A percentile compares a stretch with the other conserved stretches of the same genome.
phyloP scores from a whole-genome alignment of 2,797 vertebrate genomes.

The Onychomys arenicola region DNA sequence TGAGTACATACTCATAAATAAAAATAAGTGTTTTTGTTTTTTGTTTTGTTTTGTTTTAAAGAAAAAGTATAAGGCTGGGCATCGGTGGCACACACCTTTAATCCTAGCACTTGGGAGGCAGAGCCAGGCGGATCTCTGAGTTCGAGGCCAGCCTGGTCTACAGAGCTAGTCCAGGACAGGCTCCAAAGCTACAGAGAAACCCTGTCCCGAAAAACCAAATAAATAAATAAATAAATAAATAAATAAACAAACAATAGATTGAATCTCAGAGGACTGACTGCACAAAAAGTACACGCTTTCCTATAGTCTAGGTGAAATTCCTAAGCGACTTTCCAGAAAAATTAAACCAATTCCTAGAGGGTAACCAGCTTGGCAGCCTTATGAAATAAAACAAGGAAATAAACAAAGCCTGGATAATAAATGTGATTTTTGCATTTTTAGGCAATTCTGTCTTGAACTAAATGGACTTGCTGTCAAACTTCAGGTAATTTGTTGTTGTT shows the following conservation, averaged over 20 bases:
- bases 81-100: no score
- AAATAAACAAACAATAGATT: conserved; percentile 1
- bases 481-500: conserved; percentile 91
- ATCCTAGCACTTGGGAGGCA: no score
- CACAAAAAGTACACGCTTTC: conserved; percentile 4
- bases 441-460: conserved; percentile 99
- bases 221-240: no score
- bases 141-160: no score
- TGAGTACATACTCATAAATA: neutral
- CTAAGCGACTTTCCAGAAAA: conserved; percentile 54
- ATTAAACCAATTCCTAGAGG: neutral
- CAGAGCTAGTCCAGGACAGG: no score
- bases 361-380: neutral
- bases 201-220: no score
- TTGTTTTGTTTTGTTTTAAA: neutral
- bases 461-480: conserved; percentile 99
- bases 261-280: conserved; percentile 47
- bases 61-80: no score
- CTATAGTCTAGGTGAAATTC: conserved; percentile 48
- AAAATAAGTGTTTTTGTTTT: neutral
- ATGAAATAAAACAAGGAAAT: neutral
- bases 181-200: no score
- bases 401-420: neutral
- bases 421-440: conserved; percentile 86
- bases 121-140: no score